Conservation (phyloP, 2,113 vertebrate species). For the Nibea albiflora region DNA sequence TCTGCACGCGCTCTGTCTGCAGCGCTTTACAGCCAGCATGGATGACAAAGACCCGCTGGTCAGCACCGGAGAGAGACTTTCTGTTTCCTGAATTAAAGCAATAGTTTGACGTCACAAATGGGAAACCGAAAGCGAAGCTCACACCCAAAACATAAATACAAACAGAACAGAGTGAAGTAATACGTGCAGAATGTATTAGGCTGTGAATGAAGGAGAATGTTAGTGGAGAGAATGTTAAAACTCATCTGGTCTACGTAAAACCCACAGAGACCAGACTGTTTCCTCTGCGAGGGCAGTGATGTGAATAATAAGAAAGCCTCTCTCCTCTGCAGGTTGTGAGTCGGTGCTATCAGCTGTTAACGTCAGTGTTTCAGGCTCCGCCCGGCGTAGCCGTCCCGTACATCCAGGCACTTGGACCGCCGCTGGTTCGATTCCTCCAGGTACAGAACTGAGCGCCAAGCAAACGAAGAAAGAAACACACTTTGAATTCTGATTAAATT, state of each 20-base stretch:
- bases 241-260: too few relatives aligned
- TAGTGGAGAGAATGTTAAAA: too few relatives aligned
- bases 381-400: slow-evolving; percentile 86
- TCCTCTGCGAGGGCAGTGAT: background rate
- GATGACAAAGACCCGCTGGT: slow-evolving; percentile 90
- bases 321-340: slow-evolving; percentile 84
- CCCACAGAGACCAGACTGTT: too few relatives aligned
- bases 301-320: too few relatives aligned
- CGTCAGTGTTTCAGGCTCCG: slow-evolving; percentile 90
- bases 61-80: slow-evolving; percentile 51
- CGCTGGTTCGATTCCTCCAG: slow-evolving; percentile 85
- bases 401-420: slow-evolving; percentile 87
- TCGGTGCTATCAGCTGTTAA: slow-evolving; percentile 90
- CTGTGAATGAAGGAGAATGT: too few relatives aligned
- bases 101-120: background rate
- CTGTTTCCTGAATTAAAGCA: background rate
- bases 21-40: slow-evolving; percentile 86
- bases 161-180: too few relatives aligned
- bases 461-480: background rate
- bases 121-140: background rate
- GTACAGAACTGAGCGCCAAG: slow-evolving; percentile 25
- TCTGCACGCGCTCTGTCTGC: slow-evolving; percentile 86
- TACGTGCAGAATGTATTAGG: too few relatives aligned
- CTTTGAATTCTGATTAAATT: background rate
- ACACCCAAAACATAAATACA: background rate